Evolutionary conservation across 2,888 invertebrate species (phyloP), one percentile per base, ranked within the genome.

Genomic region (Dolichopus griseipennis): DNA sequence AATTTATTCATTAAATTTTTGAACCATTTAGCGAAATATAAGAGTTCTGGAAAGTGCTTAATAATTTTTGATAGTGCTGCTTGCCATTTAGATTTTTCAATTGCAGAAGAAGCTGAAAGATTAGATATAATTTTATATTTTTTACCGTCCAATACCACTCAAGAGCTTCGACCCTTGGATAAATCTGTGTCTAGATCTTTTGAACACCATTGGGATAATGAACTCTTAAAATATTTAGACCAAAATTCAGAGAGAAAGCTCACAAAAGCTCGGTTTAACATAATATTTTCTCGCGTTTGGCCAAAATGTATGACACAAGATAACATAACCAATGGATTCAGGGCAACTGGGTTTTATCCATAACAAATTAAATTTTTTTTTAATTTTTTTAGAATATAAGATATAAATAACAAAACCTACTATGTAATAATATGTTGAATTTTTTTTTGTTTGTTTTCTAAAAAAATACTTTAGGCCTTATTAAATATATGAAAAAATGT

Each of bases 181-280:
- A 67, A 68, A 62, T 61, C 70, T 41, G 65, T 70, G 27, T 70
- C 66, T 69, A 61, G 69, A 65, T 69, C 66, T 64, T 70, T 69
- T 52, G 69, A 68, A 66, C 68, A 69, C 43, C 69, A 68, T 65
- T 70, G 68, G 69, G 65, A 70, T 41, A 65, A 70, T 65, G 65
- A 70, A 43, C 34, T 70, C 21, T 15, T 68, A 12, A 67, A 66
- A 43, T 69, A 52, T 64, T 34, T 8, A 20, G 41, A 34, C 34
- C 67, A 70, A 21, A n/a, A 68, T 9, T 65, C 68, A 4, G 61
- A 68, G 33, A 67, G 68, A 66, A 66, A 65, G 21, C 62, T 69
- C 15, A 70, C 67, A 15, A 69, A 67, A 67, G 61, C 63, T 9
- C 66, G 67, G 66, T 70, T 69, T 63, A 69, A 70, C 27, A 65